Evolutionary conservation across 2,797 vertebrate species (phyloP), one percentile per base, ranked within the genome.

Genomic region (Anomalospiza imberbis): DNA sequence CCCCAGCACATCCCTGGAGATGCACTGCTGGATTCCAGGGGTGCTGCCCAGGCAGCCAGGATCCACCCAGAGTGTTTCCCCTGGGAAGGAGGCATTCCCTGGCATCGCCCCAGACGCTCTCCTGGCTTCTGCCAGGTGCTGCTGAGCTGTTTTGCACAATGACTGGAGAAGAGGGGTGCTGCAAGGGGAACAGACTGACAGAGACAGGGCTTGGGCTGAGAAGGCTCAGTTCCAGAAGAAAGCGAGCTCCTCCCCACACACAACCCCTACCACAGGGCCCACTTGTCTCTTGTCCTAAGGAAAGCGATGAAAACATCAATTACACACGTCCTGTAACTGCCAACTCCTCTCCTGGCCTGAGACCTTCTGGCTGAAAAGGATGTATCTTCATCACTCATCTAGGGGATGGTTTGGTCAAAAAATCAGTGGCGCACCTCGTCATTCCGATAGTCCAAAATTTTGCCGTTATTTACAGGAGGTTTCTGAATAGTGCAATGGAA

Each of bases 391-490:
- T 5, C 48, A 53, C 44, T 50, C 79, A 25, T 3, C 47, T 0
- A 6, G 2, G 10, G 55, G 28, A 45, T 4, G 1, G 9, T 68
- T 57, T 55, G 68, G 34, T 66, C 42, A 61, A 67, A 84, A 71
- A 19, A 1, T 9, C 44, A 28, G 45, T 13, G 38, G 40, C 0
- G 0, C 14, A 51, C 34, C n/a, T 65, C 12, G 0, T 24, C 10
- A 2, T n/a, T 85, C 78, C 2, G 0, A 10, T 1, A 42, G 40
- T 17, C 74, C 31, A 31, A 38, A 78, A 13, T 31, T 57, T 26
- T 31, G 40, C 22, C 19, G 1, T 42, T 62, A 66, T 70, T 92
- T 68, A 76, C 72, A 89, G 31, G 42, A 88, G 81, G 40, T 18
- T 29, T 44, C 31, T 17, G 34, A 78, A 75, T 2, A 79, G 19